Conservation (phyloP, 2,797 vertebrate genomes). For the Pseudochirops cupreus region DNA sequence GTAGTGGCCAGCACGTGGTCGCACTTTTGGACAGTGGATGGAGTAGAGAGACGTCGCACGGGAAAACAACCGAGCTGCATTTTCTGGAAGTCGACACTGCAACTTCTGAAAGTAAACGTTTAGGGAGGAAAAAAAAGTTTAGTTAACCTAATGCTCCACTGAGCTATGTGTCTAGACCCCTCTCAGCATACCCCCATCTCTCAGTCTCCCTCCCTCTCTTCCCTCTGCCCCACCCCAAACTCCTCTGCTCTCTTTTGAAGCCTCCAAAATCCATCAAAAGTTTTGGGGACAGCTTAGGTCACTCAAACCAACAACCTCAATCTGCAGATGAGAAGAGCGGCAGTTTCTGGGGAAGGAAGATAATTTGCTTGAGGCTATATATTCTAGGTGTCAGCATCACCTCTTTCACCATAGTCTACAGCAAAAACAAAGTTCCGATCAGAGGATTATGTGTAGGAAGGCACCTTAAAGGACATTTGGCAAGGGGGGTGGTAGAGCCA, state of each 20-base stretch:
- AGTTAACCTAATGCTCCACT: background rate
- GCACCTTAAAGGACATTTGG: background rate
- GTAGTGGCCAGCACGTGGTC: conserved; percentile 89
- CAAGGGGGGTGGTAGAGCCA: background rate
- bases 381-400: background rate
- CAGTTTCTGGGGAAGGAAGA: background rate
- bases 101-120: background rate
- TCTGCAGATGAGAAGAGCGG: background rate
- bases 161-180: background rate
- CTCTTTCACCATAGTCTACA: background rate
- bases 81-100: conserved; percentile 85
- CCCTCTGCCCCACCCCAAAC: background rate
- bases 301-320: background rate
- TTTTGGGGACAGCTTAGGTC: background rate
- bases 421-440: background rate
- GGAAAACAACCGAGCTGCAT: conserved; percentile 82
- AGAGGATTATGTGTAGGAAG: background rate
- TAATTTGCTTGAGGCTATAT: background rate
- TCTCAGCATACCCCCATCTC: background rate
- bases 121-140: background rate
- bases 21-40: conserved; percentile 88
- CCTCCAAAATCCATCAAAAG: background rate
- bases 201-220: background rate
- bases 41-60: conserved; percentile 90
- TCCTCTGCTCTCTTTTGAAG: background rate